phyloP scores from a whole-genome alignment of 2,888 invertebrate species.

The Fabriciana adippe region DNA sequence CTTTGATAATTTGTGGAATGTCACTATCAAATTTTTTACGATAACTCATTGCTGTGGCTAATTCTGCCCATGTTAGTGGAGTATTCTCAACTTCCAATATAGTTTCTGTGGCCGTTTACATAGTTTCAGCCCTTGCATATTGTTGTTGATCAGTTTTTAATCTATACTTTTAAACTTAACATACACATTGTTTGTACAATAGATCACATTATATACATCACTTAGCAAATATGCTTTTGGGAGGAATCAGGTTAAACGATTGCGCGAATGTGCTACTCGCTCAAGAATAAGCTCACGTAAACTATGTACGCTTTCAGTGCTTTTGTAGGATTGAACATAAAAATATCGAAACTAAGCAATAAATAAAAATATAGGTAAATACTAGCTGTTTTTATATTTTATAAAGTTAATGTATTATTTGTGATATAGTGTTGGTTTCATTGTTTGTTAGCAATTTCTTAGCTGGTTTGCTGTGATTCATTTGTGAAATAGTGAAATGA shows the following conservation, averaged over 20 bases:
- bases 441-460: constrained; percentile 9
- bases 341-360: not conserved
- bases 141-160: constrained; percentile 23
- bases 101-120: constrained; percentile 20
- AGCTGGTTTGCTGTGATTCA: constrained; percentile 8
- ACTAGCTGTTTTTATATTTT: not conserved
- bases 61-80: constrained; percentile 28
- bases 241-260: constrained; percentile 7
- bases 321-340: constrained; percentile 20
- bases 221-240: constrained; percentile 25
- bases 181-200: constrained; percentile 20
- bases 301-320: constrained; percentile 20
- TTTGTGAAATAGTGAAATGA: constrained; percentile 9
- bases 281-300: constrained; percentile 17
- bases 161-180: constrained; percentile 14
- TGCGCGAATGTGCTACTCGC: constrained; percentile 27
- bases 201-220: constrained; percentile 13
- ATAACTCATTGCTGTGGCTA: constrained; percentile 35
- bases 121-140: constrained; percentile 20
- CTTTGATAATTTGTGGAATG: constrained; percentile 36
- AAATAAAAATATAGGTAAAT: not conserved
- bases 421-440: constrained; percentile 1
- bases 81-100: constrained; percentile 12
- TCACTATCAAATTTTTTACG: constrained; percentile 31
- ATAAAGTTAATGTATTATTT: constrained; percentile 1